A percentile compares a stretch with the other conserved stretches of the same genome.
Evolutionary conservation across 2,888 invertebrate genomes (phyloP).

Genomic region (Tigriopus californicus): DNA sequence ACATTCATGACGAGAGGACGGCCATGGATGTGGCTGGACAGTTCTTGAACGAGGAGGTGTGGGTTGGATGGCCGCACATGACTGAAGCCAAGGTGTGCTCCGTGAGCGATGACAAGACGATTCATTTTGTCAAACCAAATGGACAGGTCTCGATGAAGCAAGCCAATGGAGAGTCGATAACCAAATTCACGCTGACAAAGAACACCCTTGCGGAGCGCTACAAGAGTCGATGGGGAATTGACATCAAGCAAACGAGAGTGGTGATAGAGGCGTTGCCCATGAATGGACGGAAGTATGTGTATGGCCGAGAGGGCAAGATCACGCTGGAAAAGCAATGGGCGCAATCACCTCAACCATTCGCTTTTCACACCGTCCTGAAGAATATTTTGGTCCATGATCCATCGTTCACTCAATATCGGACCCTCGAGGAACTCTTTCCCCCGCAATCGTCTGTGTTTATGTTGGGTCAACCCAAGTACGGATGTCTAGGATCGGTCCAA

Average conservation of each 20-base stretch:
- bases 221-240: conserved; percentile 53
- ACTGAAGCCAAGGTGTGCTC: conserved; percentile 41
- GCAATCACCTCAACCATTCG: conserved; percentile 39
- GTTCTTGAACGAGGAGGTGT: conserved; percentile 50
- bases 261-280: conserved; percentile 48
- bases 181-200: neutral
- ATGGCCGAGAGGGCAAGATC: conserved; percentile 39
- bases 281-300: conserved; percentile 41
- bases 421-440: conserved; percentile 45
- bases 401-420: conserved; percentile 28
- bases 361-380: conserved; percentile 44
- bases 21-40: conserved; percentile 38
- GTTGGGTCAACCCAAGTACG: conserved; percentile 59
- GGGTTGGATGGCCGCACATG: conserved; percentile 82
- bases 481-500: conserved; percentile 49
- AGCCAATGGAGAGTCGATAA: neutral
- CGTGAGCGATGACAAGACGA: neutral
- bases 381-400: conserved; percentile 33
- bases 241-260: conserved; percentile 42
- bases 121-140: neutral
- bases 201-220: conserved; percentile 25
- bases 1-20: conserved; percentile 33
- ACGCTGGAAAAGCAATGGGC: conserved; percentile 52
- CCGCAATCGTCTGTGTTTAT: conserved; percentile 49
- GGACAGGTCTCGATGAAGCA: neutral